These are phyloP conservation scores for Molossus alvarezi DNA, from an alignment of 2,797 vertebrate genomes.

Conservation along the genomic window DNA sequence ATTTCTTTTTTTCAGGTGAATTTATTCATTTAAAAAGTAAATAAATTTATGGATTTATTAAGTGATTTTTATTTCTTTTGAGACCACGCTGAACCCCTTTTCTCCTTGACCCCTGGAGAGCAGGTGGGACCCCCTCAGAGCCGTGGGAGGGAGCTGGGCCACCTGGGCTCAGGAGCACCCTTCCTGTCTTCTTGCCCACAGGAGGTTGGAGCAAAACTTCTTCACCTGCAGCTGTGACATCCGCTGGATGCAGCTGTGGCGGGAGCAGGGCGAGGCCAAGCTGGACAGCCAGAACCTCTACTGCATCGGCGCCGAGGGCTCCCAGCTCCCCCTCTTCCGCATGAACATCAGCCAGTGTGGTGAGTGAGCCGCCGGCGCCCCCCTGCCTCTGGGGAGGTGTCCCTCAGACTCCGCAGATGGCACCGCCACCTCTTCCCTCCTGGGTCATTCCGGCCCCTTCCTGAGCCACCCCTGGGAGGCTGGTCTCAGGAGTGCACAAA, in stretches of 20 bases:
- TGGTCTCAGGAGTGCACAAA: not conserved
- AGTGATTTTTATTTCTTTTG: not conserved
- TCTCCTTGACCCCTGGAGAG: not conserved
- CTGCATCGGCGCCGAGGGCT: slow-evolving; percentile 94
- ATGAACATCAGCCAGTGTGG: slow-evolving; percentile 98
- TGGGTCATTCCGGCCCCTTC: not conserved
- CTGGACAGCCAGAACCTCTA: slow-evolving; percentile 95
- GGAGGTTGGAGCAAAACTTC: slow-evolving; percentile 95
- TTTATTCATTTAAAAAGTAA: slow-evolving; percentile 26
- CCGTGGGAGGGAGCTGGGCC: not conserved
- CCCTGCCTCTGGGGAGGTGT: fast-evolving
- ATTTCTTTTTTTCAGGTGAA: not conserved
- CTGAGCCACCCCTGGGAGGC: fast-evolving
- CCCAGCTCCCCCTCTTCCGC: slow-evolving; percentile 93
- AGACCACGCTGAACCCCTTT: not conserved
- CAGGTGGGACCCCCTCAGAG: not conserved
- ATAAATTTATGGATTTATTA: not conserved
- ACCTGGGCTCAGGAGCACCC: slow-evolving; percentile 70
- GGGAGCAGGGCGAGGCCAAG: slow-evolving; percentile 95
- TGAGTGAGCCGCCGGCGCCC: slow-evolving; percentile 87
- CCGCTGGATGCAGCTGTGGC: slow-evolving; percentile 99
- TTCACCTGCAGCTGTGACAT: slow-evolving; percentile 98
- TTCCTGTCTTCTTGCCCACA: slow-evolving; percentile 83
- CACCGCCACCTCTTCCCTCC: not conserved
- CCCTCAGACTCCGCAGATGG: not conserved